phyloP scores from a whole-genome alignment of 2,113 vertebrate genomes.

The Myodes glareolus region DNA sequence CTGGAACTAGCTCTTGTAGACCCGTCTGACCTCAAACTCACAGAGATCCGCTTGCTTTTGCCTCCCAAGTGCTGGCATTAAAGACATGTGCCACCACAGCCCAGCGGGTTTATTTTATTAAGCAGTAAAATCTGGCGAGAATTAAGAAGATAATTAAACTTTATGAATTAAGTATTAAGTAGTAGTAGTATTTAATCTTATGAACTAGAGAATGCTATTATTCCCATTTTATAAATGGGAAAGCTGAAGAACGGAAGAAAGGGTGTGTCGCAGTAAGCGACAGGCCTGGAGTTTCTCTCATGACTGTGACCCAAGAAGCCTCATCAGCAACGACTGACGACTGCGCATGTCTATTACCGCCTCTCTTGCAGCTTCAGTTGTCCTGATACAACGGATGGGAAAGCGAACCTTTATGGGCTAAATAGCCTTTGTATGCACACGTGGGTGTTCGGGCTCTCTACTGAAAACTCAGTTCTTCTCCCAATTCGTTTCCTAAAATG shows the following conservation, averaged over 20 bases:
- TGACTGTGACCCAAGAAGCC: not conserved
- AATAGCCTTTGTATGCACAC: not conserved
- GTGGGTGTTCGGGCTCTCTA: too few species aligned
- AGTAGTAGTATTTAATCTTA: not conserved
- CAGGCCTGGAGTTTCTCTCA: not conserved
- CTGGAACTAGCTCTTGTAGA: too few species aligned
- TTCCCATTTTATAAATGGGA: not conserved
- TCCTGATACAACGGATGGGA: not conserved
- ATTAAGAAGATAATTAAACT: not conserved
- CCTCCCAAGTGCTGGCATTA: too few species aligned
- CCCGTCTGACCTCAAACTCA: too few species aligned
- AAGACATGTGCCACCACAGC: too few species aligned
- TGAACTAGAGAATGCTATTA: not conserved
- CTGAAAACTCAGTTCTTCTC: not conserved
- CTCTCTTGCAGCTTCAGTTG: not conserved
- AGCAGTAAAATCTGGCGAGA: not conserved
- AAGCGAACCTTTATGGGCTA: not conserved
- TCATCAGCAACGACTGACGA: not conserved
- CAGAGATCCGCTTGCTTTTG: too few species aligned
- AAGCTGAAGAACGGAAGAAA: constrained; percentile 27
- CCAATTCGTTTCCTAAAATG: not conserved
- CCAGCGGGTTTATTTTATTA: not conserved
- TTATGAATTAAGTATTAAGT: not conserved
- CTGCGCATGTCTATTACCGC: not conserved
- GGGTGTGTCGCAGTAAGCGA: not conserved